Base-by-base conservation (phyloP, 1,140 invertebrate genomes). In the Telenomus remus region DNA sequence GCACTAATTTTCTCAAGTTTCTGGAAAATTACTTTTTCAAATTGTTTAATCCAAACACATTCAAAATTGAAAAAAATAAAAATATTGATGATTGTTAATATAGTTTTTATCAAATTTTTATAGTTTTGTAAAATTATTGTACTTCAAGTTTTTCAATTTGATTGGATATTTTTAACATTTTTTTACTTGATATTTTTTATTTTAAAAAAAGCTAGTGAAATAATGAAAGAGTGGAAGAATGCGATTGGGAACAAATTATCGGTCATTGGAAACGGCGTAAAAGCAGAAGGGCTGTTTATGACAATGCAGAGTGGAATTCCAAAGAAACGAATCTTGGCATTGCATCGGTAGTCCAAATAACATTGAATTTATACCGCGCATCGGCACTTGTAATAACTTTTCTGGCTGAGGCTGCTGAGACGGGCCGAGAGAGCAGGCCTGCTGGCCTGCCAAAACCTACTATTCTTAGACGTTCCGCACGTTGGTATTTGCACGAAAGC, bases 381-480 rank as follows among this genome's bases (percentile, higher is more conserved):
- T 78, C 71, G 79, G 80, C 75, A 81, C 64, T 78, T 78, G 56
- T 74, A 78, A 75, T 75, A 78, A 74, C 76, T 70, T n/a, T n/a
- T 71, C 19, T 71, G 56, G 66, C 56, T 59, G 66, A 71, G 56
- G 49, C 56, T 50, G 53, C 71, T 27, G 56, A 69, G 66, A n/a
- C 78, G 77, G 77, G 78, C 79, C 79, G 82, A 1, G 19, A 27
- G 19, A 81, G 80, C 81, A 66, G 61, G 66, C 78, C 81, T 75
- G 77, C 71, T 74, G 71, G 56, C 51, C 63, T 68, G 71, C 82
- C 80, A 84, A 84, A 80, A 53, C 57, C 57, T 79, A 70, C 85
- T 86, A 86, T 86, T 87, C 82, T 86, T 87, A 87, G 86, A 81
- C 64, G 79, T 85, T 84, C 80, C 72, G 65, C 73, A 56, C 77